phyloP scores from a whole-genome alignment of 1,140 invertebrate species.

The Trachymyrmex cornetzi region DNA sequence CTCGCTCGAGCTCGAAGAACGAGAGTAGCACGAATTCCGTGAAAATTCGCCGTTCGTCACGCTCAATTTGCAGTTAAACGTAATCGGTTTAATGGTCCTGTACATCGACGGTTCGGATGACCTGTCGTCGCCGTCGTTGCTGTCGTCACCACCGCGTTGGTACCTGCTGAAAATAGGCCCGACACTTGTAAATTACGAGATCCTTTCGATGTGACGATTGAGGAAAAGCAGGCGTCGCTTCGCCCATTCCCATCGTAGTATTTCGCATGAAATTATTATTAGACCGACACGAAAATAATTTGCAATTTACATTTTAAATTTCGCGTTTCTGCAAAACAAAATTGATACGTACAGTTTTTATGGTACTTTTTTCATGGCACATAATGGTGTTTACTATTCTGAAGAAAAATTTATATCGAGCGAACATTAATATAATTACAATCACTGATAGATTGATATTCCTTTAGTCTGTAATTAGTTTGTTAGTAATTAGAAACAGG shows the following conservation, averaged over 20 bases:
- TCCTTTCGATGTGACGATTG: slow-evolving; percentile 44
- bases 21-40: slow-evolving; percentile 51
- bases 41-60: slow-evolving; percentile 36
- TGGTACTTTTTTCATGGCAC: background rate
- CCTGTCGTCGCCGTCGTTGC: background rate
- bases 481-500: background rate
- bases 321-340: background rate
- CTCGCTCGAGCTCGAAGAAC: background rate
- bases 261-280: slow-evolving; percentile 49
- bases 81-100: slow-evolving; percentile 5
- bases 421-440: background rate
- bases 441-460: background rate
- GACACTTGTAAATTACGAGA: slow-evolving; percentile 55
- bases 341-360: background rate
- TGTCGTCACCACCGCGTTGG: background rate
- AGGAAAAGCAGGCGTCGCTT: slow-evolving; percentile 50
- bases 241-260: slow-evolving; percentile 14
- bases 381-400: background rate
- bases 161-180: slow-evolving; percentile 44
- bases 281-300: slow-evolving; percentile 45
- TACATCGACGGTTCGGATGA: background rate
- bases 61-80: slow-evolving; percentile 47
- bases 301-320: slow-evolving; percentile 14
- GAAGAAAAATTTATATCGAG: background rate
- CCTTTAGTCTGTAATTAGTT: background rate